phyloP scores from a whole-genome alignment of 2,888 invertebrate genomes.

The Meta bourneti region DNA sequence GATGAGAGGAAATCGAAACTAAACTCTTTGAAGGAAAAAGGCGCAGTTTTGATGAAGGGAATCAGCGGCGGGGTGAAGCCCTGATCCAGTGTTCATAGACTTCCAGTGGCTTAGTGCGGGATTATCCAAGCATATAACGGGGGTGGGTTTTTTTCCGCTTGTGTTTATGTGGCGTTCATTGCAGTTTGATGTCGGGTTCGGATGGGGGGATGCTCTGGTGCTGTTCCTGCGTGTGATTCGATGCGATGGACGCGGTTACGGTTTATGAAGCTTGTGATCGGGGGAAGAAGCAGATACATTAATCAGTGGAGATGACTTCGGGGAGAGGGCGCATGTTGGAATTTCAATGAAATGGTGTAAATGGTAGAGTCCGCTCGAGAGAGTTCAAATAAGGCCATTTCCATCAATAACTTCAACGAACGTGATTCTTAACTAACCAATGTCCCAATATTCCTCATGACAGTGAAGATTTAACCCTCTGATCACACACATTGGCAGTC shows the following conservation, averaged over 20 bases:
- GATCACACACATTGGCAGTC: too few relatives aligned
- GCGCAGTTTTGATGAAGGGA: neutral
- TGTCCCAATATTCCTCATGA: too few relatives aligned
- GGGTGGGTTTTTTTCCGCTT: conserved; percentile 23
- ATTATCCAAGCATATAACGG: conserved; percentile 55
- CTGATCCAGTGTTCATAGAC: conserved; percentile 39
- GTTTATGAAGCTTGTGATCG: conserved; percentile 56
- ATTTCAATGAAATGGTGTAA: conserved; percentile 7
- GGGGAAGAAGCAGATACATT: conserved; percentile 33
- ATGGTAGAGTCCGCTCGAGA: too few relatives aligned
- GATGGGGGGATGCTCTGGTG: neutral
- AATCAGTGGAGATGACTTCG: conserved; percentile 25
- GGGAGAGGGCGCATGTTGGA: neutral
- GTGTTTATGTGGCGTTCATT: conserved; percentile 56
- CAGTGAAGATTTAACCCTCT: too few relatives aligned
- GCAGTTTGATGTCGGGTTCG: conserved; percentile 36
- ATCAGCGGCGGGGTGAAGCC: neutral
- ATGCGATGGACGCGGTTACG: conserved; percentile 43
- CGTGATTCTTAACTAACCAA: too few relatives aligned
- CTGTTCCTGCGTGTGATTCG: conserved; percentile 41
- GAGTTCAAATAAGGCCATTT: too few relatives aligned
- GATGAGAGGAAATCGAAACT: conserved; percentile 62
- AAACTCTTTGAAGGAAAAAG: conserved; percentile 31
- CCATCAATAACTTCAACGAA: too few relatives aligned
- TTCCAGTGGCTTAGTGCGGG: conserved; percentile 38